These are phyloP conservation scores for Periphyllus acericola DNA, from an alignment of 2,888 invertebrate species.

Conservation along the genomic window DNA sequence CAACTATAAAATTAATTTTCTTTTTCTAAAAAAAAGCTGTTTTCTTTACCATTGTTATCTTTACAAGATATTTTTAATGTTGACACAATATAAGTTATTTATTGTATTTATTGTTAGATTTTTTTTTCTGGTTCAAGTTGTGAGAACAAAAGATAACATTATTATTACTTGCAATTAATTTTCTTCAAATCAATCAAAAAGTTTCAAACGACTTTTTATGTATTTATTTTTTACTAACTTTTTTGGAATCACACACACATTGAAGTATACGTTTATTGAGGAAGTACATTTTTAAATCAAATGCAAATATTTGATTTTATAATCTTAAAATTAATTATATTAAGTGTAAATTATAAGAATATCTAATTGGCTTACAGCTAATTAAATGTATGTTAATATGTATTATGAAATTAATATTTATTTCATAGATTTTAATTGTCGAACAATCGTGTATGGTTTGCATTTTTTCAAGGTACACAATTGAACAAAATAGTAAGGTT, in stretches of 20 bases:
- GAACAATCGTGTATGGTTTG: neutral
- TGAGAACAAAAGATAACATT: slow-evolving; percentile 11
- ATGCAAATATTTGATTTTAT: neutral
- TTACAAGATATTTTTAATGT: neutral
- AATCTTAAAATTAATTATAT: neutral
- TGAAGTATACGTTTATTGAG: neutral
- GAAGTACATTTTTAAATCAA: neutral
- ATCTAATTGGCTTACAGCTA: neutral
- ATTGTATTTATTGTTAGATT: slow-evolving; percentile 15
- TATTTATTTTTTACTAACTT: neutral
- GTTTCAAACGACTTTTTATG: neutral
- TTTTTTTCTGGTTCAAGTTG: neutral
- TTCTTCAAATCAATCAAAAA: neutral
- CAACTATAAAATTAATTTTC: too few species aligned
- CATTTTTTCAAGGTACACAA: neutral
- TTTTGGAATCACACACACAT: neutral
- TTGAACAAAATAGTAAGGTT: neutral
- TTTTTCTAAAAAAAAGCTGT: too few species aligned
- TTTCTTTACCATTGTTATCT: slow-evolving; percentile 8
- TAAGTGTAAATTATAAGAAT: neutral
- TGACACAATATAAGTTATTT: slow-evolving; percentile 25
- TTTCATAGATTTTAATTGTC: neutral
- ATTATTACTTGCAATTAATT: slow-evolving; percentile 31
- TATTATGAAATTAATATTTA: neutral
- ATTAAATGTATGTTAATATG: neutral